These are phyloP conservation scores for Pogonus chalceus DNA, from an alignment of 1,140 invertebrate genomes.

Conservation along the genomic window DNA sequence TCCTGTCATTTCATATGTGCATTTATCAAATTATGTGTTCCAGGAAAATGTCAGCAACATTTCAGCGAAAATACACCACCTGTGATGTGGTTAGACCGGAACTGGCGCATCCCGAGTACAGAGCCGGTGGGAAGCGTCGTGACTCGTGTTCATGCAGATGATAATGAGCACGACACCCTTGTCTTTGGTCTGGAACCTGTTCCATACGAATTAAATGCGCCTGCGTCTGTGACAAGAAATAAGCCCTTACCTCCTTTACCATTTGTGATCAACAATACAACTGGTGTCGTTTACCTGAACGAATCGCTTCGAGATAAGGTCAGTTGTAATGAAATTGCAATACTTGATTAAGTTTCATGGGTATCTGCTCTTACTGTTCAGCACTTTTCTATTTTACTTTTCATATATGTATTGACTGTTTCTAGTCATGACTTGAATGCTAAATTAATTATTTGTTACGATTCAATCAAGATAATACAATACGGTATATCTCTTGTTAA, in stretches of 20 bases:
- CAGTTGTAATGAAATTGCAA: constrained; percentile 35
- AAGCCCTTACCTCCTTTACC: constrained; percentile 38
- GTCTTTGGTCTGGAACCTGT: constrained; percentile 51
- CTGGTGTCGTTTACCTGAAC: constrained; percentile 58
- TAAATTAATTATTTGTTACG: no score
- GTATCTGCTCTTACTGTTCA: no score
- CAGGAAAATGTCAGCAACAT: no score
- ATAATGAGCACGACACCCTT: constrained; percentile 49
- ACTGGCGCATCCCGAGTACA: constrained; percentile 54
- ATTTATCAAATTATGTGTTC: no score
- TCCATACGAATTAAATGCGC: constrained; percentile 27
- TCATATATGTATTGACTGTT: no score
- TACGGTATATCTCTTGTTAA: no score
- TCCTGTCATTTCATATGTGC: no score
- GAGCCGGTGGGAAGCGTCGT: constrained; percentile 54
- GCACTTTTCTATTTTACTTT: no score
- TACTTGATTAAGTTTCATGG: neutral
- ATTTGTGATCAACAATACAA: constrained; percentile 57
- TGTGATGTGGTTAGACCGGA: constrained; percentile 44
- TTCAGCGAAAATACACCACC: constrained; percentile 27
- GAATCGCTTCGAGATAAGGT: constrained; percentile 56
- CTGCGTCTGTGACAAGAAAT: no score
- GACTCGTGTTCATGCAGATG: constrained; percentile 45
- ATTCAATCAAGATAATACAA: no score
- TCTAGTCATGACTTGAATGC: no score